Evolutionary conservation across 37 sponge, comb jelly and placozoan genomes (phyloP), one percentile per base, ranked within the genome.

Genomic region (Beroe ovata): DNA sequence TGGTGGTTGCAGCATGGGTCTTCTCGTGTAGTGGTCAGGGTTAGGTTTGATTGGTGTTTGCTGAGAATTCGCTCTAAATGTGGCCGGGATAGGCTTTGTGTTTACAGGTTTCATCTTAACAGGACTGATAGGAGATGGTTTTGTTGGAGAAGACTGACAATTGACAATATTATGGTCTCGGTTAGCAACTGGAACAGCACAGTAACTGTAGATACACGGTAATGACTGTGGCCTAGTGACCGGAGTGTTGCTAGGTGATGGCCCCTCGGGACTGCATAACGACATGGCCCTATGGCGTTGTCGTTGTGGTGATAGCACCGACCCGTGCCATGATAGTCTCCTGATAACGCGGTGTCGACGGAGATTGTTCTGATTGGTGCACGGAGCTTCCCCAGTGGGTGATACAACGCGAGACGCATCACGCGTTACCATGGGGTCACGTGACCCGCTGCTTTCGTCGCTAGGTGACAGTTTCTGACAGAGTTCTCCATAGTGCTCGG

Each of bases 261-360:
- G 6, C 11, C 54, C 54, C 54, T 47, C 54, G 11, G 54, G 54
- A 11, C 54, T 11, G 11, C 54, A 16, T 11, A 47, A 16, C 6
- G 54, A 47, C 54, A 47, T 47, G 54, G 54, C 11, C 54, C 54
- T 47, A 16, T 47, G 54, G 6, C 54, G 6, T 11, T 47, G 54
- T 11, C 54, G 54, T 11, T 47, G 54, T 47, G 47, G 84, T 42
- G 54, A 77, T 40, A 35, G 39, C 84, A 16, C 84, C 47, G 33
- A 77, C 25, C 36, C 69, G 69, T 33, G 33, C 18, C 18, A 30
- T 66, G 36, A 66, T 37, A 47, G 11, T 11, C 54, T 47, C 54
- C 54, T 47, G 54, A 47, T 47, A 6, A 47, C 54, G 11, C 11
- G 54, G 11, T 47, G 54, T 47, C 54, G 6, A 6, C 11, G 6